phyloP scores from a whole-genome alignment of 2,797 vertebrate species.

The Chrosomus eos region DNA sequence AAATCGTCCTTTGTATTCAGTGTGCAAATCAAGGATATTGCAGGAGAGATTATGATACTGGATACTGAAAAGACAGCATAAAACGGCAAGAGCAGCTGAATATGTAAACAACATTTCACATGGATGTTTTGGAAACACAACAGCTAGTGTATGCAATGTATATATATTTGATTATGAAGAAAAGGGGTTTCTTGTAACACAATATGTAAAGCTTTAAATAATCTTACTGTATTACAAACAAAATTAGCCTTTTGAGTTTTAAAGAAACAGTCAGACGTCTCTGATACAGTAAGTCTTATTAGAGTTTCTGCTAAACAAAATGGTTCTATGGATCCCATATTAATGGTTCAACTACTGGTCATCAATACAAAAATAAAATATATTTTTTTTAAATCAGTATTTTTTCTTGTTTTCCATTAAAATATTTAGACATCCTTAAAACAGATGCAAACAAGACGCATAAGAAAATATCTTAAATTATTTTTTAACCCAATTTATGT shows the following conservation, averaged over 20 bases:
- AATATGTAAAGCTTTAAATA: background rate
- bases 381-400: background rate
- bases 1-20: no score
- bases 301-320: background rate
- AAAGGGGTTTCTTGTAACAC: background rate
- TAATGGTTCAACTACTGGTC: background rate
- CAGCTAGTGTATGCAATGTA: background rate
- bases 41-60: background rate
- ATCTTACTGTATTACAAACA: background rate
- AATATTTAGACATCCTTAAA: background rate
- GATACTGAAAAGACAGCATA: background rate
- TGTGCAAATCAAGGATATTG: background rate
- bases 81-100: background rate
- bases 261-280: background rate
- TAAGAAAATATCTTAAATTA: background rate
- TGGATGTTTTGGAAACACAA: background rate
- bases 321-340: background rate
- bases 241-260: background rate
- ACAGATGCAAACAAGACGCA: background rate
- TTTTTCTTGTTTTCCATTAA: background rate
- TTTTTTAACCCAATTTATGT: background rate
- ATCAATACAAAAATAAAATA: background rate
- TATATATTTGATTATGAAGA: background rate
- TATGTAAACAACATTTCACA: constrained; percentile 1
- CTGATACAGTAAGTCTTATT: background rate